These are phyloP conservation scores for Hippopotamus amphibius DNA, from an alignment of 2,113 vertebrate genomes.

Conservation along the genomic window DNA sequence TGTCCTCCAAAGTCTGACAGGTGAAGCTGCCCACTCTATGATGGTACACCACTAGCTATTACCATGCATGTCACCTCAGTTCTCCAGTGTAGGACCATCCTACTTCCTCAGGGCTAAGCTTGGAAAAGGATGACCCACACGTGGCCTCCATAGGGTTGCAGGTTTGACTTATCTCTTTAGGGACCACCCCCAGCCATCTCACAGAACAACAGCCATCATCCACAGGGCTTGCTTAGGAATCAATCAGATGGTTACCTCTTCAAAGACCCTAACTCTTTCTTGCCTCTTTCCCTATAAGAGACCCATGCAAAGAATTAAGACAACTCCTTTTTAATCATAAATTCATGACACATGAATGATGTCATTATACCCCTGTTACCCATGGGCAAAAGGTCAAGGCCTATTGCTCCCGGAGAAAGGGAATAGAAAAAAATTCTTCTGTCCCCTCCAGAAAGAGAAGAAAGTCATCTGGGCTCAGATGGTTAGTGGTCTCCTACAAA, in stretches of 20 bases:
- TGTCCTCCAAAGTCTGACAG: background rate
- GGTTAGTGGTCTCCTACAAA: background rate
- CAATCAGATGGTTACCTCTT: background rate
- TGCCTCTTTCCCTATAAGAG: background rate
- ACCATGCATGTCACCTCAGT: background rate
- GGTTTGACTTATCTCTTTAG: background rate
- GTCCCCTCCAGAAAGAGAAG: background rate
- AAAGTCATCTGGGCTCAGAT: background rate
- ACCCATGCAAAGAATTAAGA: background rate
- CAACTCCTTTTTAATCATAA: background rate
- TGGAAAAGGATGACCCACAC: background rate
- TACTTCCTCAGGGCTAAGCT: background rate
- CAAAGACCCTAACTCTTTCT: background rate
- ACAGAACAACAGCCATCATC: background rate
- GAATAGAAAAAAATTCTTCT: background rate
- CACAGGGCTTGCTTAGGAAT: background rate
- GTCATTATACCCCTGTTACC: background rate
- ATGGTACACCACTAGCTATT: background rate
- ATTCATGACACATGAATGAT: background rate
- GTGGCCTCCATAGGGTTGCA: background rate
- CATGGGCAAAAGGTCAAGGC: background rate
- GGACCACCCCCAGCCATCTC: background rate
- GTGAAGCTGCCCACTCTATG: background rate
- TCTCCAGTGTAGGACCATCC: background rate
- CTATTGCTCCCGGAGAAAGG: background rate